Conservation (phyloP, 1,140 invertebrate genomes). For the Spodoptera litura region DNA sequence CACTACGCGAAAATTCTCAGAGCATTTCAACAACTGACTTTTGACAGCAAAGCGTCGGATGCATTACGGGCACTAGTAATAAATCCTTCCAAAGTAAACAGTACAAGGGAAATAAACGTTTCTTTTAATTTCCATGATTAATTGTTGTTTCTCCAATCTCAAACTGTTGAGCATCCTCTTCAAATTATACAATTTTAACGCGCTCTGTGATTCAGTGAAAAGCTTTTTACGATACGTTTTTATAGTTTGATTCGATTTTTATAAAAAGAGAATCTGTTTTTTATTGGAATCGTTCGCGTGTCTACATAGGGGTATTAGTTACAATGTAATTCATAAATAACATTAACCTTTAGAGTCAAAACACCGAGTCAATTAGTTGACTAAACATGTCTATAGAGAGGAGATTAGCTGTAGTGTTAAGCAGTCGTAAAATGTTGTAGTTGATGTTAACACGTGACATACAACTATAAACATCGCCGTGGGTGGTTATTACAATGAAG, state of each 20-base stretch:
- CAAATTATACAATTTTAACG: conserved; percentile 14
- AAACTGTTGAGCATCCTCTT: neutral
- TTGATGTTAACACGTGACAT: conserved; percentile 37
- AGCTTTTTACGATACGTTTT: conserved; percentile 12
- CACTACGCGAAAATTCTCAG: neutral
- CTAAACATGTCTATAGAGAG: conserved; percentile 15
- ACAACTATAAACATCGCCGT: conserved; percentile 32
- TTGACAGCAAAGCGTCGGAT: neutral
- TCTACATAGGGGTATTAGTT: neutral
- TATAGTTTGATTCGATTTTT: neutral
- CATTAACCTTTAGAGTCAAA: conserved; percentile 1
- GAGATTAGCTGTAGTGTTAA: neutral
- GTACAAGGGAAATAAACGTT: neutral
- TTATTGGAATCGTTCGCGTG: neutral
- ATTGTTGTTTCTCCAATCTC: conserved; percentile 15
- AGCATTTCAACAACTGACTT: neutral
- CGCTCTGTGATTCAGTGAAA: neutral
- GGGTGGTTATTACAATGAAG: conserved; percentile 35
- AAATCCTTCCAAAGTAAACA: conserved; percentile 25
- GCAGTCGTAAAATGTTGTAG: conserved; percentile 28
- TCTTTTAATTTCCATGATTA: conserved; percentile 17
- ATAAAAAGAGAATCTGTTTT: neutral
- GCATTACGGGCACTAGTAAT: neutral
- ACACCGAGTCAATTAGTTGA: conserved; percentile 26
- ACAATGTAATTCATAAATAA: neutral